These are phyloP conservation scores for Himantopus leucocephalus DNA, from an alignment of 2,113 vertebrate species.

Conservation along the genomic window DNA sequence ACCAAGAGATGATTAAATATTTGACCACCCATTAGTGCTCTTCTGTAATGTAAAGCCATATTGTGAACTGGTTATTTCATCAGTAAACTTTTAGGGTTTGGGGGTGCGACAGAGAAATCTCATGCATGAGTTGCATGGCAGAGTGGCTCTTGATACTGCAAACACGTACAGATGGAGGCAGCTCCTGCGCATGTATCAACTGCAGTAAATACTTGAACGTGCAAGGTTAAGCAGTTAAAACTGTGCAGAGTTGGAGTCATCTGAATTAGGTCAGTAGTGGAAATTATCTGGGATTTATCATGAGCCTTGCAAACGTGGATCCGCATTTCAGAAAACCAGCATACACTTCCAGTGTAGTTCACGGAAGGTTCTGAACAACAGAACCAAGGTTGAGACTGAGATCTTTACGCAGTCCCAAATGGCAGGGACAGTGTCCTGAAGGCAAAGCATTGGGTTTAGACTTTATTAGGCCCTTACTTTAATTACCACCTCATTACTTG, in stretches of 20 bases:
- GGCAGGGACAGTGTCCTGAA: background rate
- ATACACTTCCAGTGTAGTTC: background rate
- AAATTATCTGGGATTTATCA: background rate
- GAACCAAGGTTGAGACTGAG: background rate
- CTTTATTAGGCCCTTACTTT: conserved; percentile 47
- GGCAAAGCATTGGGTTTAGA: conserved; percentile 26
- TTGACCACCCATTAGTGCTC: background rate
- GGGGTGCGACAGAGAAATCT: background rate
- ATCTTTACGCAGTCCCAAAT: background rate
- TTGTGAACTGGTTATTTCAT: background rate
- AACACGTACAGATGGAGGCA: background rate
- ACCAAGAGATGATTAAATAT: conserved; percentile 26
- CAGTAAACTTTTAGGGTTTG: background rate
- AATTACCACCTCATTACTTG: conserved; percentile 60
- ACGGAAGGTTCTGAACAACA: background rate
- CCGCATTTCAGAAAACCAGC: background rate
- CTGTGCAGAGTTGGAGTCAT: background rate
- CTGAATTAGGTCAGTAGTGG: background rate
- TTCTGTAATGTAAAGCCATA: background rate
- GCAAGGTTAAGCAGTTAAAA: background rate
- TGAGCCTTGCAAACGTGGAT: background rate
- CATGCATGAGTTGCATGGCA: background rate
- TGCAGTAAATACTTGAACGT: background rate
- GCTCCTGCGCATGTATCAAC: background rate
- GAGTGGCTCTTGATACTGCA: background rate